These are phyloP conservation scores for Orthonevra nobilis DNA, from an alignment of 2,888 invertebrate species.

Conservation along the genomic window DNA sequence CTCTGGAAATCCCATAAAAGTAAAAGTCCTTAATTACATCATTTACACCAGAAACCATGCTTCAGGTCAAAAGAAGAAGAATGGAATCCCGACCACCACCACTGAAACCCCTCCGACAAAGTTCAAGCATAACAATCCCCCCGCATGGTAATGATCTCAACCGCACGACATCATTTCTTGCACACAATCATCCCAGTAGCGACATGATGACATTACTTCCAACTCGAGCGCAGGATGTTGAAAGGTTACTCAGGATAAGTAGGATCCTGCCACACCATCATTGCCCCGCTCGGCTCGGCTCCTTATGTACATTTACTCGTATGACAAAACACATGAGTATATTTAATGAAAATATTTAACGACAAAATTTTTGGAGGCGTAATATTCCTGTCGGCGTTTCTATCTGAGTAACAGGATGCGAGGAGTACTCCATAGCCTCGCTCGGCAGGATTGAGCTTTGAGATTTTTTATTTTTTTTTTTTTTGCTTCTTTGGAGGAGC, in stretches of 20 bases:
- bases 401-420: not conserved
- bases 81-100: constrained; percentile 15
- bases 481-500: no score
- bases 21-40: constrained; percentile 65
- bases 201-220: constrained; percentile 59
- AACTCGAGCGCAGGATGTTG: constrained; percentile 38
- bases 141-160: constrained; percentile 45
- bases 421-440: no score
- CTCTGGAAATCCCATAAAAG: constrained; percentile 45
- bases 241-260: constrained; percentile 48
- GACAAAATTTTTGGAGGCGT: constrained; percentile 54
- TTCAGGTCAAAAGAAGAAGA: constrained; percentile 2
- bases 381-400: constrained; percentile 19
- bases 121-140: constrained; percentile 12
- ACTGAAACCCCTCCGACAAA: constrained; percentile 21
- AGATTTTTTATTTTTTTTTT: no score
- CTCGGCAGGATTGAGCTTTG: no score
- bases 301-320: constrained; percentile 15
- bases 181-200: constrained; percentile 38
- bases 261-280: constrained; percentile 5
- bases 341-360: constrained; percentile 59
- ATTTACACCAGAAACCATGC: constrained; percentile 23
- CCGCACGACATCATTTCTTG: constrained; percentile 57
- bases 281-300: not conserved
- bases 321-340: constrained; percentile 40